Conservation (phyloP, 2,113 vertebrate species). For the Brachyistius frenatus region DNA sequence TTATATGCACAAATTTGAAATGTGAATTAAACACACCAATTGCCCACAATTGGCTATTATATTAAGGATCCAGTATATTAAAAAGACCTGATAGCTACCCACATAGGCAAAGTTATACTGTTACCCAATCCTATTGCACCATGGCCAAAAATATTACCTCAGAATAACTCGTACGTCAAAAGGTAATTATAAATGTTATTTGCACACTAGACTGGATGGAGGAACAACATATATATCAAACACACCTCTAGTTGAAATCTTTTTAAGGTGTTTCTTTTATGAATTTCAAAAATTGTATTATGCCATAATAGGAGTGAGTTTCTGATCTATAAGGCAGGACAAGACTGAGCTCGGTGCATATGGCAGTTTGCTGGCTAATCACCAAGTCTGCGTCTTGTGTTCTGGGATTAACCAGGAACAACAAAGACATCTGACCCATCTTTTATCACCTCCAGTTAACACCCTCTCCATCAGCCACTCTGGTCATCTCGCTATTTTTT, state of each 20-base stretch:
- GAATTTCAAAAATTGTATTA: neutral
- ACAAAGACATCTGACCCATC: constrained; percentile 4
- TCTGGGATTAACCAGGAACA: constrained; percentile 26
- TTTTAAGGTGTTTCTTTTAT: neutral
- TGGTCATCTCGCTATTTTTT: constrained; percentile 1
- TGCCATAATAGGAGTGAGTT: constrained; percentile 6
- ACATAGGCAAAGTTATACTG: too few species aligned
- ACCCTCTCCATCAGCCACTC: neutral
- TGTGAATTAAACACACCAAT: too few species aligned
- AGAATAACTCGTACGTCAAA: too few species aligned
- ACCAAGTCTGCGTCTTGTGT: constrained; percentile 22
- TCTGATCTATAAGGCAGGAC: constrained; percentile 26
- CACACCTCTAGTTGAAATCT: neutral
- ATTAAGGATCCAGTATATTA: too few species aligned
- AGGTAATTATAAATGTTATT: too few species aligned
- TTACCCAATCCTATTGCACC: too few species aligned
- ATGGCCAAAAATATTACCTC: too few species aligned
- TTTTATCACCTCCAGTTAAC: constrained; percentile 24
- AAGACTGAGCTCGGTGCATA: constrained; percentile 18
- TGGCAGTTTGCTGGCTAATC: constrained; percentile 36
- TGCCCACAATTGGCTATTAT: too few species aligned
- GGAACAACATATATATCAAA: too few species aligned
- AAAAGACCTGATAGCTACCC: too few species aligned
- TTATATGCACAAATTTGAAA: too few species aligned
- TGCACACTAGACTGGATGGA: too few species aligned